Conservation (phyloP, 30 jellyfish, hydroid and myxozoan genomes). For the Pelagia noctiluca region DNA sequence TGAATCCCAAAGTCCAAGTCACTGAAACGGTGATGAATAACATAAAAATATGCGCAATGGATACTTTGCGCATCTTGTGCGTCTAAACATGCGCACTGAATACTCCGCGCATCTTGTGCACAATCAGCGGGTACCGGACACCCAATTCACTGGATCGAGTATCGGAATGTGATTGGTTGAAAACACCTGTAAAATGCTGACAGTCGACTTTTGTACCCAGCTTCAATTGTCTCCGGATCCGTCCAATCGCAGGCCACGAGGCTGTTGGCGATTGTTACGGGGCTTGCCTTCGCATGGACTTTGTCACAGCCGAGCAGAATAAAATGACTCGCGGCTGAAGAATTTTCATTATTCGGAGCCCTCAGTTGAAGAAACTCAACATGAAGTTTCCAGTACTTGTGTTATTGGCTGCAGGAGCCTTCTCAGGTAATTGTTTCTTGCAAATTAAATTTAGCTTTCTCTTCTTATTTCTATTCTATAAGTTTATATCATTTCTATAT, state of each 20-base stretch:
- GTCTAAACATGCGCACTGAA: neutral
- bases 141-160: neutral
- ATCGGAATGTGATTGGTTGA: neutral
- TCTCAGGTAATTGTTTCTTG: constrained; percentile 75
- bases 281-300: constrained; percentile 47
- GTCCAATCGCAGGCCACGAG: constrained; percentile 47
- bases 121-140: neutral
- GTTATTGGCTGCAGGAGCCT: constrained; percentile 94
- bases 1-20: too few relatives aligned
- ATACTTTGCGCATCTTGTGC: too few relatives aligned
- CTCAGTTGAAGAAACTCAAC: too few relatives aligned
- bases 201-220: constrained; percentile 64
- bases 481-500: too few relatives aligned
- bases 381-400: constrained; percentile 91
- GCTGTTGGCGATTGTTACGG: too few relatives aligned
- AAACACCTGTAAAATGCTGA: constrained; percentile 18
- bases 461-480: neutral
- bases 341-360: too few relatives aligned
- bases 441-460: neutral
- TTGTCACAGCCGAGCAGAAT: constrained; percentile 45
- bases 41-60: too few relatives aligned
- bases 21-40: too few relatives aligned
- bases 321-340: too few relatives aligned
- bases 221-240: neutral
- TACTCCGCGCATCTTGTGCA: neutral